Base-by-base conservation (phyloP, 2,113 vertebrate genomes). In the Smithornis capensis region DNA sequence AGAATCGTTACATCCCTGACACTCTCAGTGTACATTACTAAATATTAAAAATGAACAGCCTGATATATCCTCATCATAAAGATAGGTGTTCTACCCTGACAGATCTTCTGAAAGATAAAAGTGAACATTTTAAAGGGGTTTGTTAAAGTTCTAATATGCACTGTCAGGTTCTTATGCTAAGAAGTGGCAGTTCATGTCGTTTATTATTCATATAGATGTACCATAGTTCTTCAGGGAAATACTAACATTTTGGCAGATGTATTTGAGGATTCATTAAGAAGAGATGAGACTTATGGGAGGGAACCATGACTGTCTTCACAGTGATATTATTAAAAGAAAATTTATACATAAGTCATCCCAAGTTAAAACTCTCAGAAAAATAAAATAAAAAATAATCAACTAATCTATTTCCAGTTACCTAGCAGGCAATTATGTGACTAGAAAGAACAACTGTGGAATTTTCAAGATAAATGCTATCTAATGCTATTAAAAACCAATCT, bases 281-380 rank as follows among this genome's bases (percentile, higher is more conserved):
- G 42, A 75, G 29, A 31, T 42, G 38, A 87, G 33, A 59, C 67
- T 55, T 6, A 4, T 50, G 7, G 4, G 37, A 53, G 13, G 21
- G 28, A 87, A 71, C 31, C 2, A 7, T 38, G 25, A 22, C 27
- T 63, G 25, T 63, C 42, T 91, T 84, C 44, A 27, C 33, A 74
- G 35, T 64, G 21, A 71, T 74, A 57, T 74, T 86, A 62, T 53
- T 57, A 35, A 65, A 55, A 59, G 80, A 9, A 60, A 64, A 57
- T 60, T 38, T n/a, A 37, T 31, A 49, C 6, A n/a, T 0, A 0
- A 76, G 27, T 40, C 27, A 56, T 42, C 16, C 14, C 17, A 40
- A 53, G 6, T 63, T 92, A 87, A 83, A 92, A 47, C 14, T 42
- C 4, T 29, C 33, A 47, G 60, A 75, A 95, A 92, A 81, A 65